phyloP scores from a whole-genome alignment of 2,888 invertebrate genomes.

The Seira sanloemensis region DNA sequence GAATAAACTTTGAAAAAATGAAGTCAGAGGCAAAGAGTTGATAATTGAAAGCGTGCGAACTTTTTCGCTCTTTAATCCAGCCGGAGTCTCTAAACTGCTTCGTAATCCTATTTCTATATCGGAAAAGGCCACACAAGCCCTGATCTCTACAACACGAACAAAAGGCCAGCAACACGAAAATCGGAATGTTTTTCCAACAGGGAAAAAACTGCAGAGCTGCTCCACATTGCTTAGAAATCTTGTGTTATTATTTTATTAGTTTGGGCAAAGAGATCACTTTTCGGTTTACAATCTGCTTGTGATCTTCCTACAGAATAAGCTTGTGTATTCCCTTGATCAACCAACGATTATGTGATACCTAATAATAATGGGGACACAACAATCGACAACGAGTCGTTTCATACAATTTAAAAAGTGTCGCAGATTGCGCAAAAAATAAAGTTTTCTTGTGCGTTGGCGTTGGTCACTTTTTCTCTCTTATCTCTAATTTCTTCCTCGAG shows the following conservation, averaged over 20 bases:
- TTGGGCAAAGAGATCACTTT: constrained; percentile 29
- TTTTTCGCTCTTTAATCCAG: neutral
- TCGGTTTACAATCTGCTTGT: neutral
- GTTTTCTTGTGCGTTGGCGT: too few relatives aligned
- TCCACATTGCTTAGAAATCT: neutral
- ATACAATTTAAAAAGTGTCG: neutral
- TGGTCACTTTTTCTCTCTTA: neutral
- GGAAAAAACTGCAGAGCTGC: constrained; percentile 2
- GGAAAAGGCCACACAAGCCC: too few relatives aligned
- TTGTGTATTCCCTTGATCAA: neutral
- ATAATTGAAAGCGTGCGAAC: constrained; percentile 1
- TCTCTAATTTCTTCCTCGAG: neutral
- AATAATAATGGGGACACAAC: neutral
- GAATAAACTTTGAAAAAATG: neutral
- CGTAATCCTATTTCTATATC: constrained; percentile 4
- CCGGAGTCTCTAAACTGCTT: neutral
- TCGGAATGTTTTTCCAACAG: constrained; percentile 18
- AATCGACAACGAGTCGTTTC: neutral
- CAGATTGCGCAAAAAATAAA: neutral
- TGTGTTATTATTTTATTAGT: neutral
- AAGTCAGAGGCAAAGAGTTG: neutral
- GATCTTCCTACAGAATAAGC: neutral
- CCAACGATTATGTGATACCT: neutral
- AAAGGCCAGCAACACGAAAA: constrained; percentile 29
- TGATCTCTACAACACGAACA: neutral